These are phyloP conservation scores for human DNA, from an alignment of 2,113 vertebrate species.

Conservation along the genomic window GRCh38 chrX:40184501-40185000, in stretches of 20 bases:
- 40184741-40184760: slow-evolving; percentile 21
- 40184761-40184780: background rate
- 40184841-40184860: slow-evolving; percentile 50
- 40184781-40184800: background rate
- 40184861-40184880: slow-evolving; percentile 6
- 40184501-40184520: background rate
- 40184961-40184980: background rate
- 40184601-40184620: background rate
- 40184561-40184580: background rate
- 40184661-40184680: background rate
- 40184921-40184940: slow-evolving; percentile 36
- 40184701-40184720: background rate
- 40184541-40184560: background rate
- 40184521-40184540: background rate
- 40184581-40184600: background rate
- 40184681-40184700: background rate
- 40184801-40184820: slow-evolving; percentile 30
- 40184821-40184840: slow-evolving; percentile 52
- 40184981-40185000: background rate
- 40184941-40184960: slow-evolving; percentile 38
- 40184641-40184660: background rate
- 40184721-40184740: slow-evolving; percentile 4
- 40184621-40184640: background rate
- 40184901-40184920: slow-evolving; percentile 8
- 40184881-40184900: slow-evolving; percentile 29